Evolutionary conservation across 2,888 invertebrate genomes (phyloP).

Genomic region (Melinaea menophilus): DNA sequence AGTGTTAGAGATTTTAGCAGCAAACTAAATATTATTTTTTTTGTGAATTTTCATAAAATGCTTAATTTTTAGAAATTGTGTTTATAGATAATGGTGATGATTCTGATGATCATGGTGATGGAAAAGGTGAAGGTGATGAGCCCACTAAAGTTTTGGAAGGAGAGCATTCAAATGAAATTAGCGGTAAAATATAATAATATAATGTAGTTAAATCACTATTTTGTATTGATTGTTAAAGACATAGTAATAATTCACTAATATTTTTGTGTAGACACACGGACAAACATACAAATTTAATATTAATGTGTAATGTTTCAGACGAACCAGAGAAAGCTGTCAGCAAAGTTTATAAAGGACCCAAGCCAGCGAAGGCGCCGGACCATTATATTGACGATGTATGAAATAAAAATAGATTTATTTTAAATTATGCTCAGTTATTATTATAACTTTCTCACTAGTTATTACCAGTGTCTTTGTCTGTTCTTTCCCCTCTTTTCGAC

Average conservation of each 20-base stretch:
- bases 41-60: no score
- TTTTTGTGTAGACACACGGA: no score
- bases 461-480: no score
- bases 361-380: slow-evolving; percentile 30
- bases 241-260: no score
- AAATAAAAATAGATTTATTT: slow-evolving; percentile 4
- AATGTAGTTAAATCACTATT: neutral
- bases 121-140: neutral
- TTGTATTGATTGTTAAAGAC: neutral
- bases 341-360: slow-evolving; percentile 35
- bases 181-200: neutral
- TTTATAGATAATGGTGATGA: no score
- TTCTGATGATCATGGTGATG: no score
- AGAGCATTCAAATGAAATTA: neutral
- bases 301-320: neutral
- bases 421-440: neutral
- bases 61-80: no score
- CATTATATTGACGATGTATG: slow-evolving; percentile 44
- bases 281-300: no score
- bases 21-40: no score
- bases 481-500: no score
- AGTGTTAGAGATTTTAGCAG: no score
- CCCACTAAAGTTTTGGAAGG: neutral
- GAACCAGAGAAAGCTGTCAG: slow-evolving; percentile 5
- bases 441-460: neutral